These are phyloP conservation scores for Gobio gobio DNA, from an alignment of 2,113 vertebrate species.

Conservation along the genomic window DNA sequence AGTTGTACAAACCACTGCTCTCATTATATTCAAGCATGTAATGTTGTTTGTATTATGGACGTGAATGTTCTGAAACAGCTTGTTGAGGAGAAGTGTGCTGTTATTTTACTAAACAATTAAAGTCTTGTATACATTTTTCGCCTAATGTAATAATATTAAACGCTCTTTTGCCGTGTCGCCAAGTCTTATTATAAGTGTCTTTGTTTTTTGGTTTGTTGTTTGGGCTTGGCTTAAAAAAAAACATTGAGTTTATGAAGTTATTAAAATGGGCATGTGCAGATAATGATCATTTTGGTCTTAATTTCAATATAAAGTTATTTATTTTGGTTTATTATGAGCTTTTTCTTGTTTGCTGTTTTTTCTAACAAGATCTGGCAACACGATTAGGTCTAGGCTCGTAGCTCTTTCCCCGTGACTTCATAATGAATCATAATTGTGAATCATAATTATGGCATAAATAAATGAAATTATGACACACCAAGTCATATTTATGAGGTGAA, in stretches of 20 bases:
- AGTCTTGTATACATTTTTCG: too few species aligned
- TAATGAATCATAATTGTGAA: too few species aligned
- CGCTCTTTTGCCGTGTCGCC: not conserved
- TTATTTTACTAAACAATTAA: not conserved
- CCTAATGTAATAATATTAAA: not conserved
- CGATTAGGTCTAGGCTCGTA: not conserved
- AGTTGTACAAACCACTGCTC: not conserved
- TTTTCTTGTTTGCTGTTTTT: not conserved
- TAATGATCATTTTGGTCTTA: not conserved
- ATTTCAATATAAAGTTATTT: not conserved
- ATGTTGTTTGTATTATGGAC: not conserved
- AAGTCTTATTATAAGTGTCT: not conserved
- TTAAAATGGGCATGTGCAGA: not conserved
- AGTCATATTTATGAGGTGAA: too few species aligned
- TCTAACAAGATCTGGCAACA: not conserved
- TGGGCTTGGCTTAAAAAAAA: not conserved
- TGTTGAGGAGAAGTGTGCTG: not conserved
- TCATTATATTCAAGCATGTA: not conserved
- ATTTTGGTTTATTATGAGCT: not conserved
- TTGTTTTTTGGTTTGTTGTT: not conserved
- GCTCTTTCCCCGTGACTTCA: not conserved
- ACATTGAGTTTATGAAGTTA: not conserved
- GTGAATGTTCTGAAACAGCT: not conserved
- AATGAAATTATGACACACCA: too few species aligned
- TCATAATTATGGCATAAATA: too few species aligned